These are phyloP conservation scores for Agrochola litura DNA, from an alignment of 2,888 invertebrate genomes.

Conservation along the genomic window DNA sequence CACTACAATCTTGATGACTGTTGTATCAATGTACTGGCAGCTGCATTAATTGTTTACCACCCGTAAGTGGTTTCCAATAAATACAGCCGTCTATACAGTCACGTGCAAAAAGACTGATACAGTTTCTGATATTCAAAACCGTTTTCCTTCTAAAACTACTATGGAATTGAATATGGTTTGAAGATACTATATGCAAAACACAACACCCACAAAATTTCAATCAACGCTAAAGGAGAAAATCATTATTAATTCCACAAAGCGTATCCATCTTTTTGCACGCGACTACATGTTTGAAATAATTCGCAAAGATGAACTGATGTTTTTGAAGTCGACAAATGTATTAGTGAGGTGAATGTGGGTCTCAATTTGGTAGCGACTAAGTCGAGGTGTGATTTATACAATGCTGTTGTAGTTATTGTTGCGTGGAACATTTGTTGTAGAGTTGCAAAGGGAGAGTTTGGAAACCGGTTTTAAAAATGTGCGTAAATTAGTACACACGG, in stretches of 20 bases:
- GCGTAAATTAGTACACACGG: background rate
- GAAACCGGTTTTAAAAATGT: background rate
- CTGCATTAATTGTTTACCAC: background rate
- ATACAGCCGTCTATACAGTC: conserved; percentile 3
- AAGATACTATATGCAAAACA: background rate
- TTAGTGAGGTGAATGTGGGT: conserved; percentile 74
- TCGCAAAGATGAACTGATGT: conserved; percentile 58
- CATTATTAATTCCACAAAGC: background rate
- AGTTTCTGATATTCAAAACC: background rate
- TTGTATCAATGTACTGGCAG: conserved; percentile 14
- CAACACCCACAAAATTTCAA: background rate
- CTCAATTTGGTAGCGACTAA: conserved; percentile 80
- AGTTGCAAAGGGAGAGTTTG: background rate
- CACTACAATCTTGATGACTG: conserved; percentile 21
- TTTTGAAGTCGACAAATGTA: conserved; percentile 51
- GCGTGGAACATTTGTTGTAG: conserved; percentile 53
- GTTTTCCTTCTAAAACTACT: background rate
- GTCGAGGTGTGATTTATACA: conserved; percentile 70
- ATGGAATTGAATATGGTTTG: background rate
- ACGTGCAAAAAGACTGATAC: conserved; percentile 27
- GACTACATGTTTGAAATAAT: conserved; percentile 24
- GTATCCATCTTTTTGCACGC: conserved; percentile 12
- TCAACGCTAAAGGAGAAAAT: background rate
- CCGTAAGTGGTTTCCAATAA: background rate
- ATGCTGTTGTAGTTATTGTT: conserved; percentile 37